Evolutionary conservation across 1,140 invertebrate genomes (phyloP).

Genomic region (Tyrophagus putrescentiae): DNA sequence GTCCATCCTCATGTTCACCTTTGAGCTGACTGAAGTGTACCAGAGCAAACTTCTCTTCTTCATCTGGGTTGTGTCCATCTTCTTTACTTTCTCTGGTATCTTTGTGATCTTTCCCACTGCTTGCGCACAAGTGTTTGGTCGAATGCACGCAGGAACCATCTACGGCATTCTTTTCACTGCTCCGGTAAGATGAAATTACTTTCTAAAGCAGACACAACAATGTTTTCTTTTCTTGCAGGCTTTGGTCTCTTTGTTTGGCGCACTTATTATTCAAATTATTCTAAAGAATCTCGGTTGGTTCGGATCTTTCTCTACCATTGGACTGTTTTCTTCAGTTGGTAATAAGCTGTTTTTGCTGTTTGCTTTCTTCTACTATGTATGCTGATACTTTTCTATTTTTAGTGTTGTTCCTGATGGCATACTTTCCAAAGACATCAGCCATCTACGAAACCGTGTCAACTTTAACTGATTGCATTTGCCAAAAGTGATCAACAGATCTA

Average conservation of each 20-base stretch:
- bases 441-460: constrained; percentile 14
- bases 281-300: constrained; percentile 16
- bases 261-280: constrained; percentile 16
- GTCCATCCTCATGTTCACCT: constrained; percentile 17
- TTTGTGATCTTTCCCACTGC: constrained; percentile 31
- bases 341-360: constrained; percentile 1
- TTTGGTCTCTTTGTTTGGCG: constrained; percentile 10
- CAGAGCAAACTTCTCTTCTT: constrained; percentile 24
- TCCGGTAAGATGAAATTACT: constrained; percentile 23
- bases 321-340: constrained; percentile 12
- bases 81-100: constrained; percentile 31
- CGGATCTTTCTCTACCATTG: constrained; percentile 17
- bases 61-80: constrained; percentile 30
- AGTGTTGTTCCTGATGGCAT: background rate
- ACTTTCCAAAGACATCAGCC: constrained; percentile 6
- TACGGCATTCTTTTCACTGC: constrained; percentile 30
- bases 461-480: background rate
- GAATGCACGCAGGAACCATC: constrained; percentile 27
- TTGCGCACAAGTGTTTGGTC: constrained; percentile 29
- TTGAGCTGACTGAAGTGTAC: constrained; percentile 13
- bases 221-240: constrained; percentile 5
- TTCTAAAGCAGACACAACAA: background rate
- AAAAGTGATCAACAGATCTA: background rate
- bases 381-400: background rate
- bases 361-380: background rate